Base-by-base conservation (phyloP, 2,888 invertebrate species). In the Fabriciana adippe region DNA sequence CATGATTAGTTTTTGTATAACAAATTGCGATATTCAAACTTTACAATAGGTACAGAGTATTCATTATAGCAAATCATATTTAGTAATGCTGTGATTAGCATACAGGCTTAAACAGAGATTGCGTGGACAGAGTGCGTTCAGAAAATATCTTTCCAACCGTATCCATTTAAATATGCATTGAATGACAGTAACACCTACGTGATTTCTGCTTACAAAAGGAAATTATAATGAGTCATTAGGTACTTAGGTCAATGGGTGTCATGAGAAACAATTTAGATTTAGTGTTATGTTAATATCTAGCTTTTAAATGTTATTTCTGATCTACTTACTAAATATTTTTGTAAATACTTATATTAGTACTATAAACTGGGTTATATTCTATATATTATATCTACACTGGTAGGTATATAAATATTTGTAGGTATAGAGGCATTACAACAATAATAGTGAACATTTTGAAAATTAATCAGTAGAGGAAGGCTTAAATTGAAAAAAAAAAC, bases 201-300 rank as follows among this genome's bases (percentile, higher is more conserved):
- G 26, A 18, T 13, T 54, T 65, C 14, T 53, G 65, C 54, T 55
- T 64, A 70, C 70, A 68, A 70, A 66, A 51, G 70, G 68, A 70
- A 68, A 70, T 70, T 68, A 63, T 66, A 70, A 70, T 70, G 70
- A 70, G 51, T 70, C 68, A 70, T 70, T 68, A 61, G 51, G 51
- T 59, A 54, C 61, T 55, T n/a, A 61, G 41, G 26, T 55, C 48
- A 55, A 31, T 50, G 35, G 48, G 55, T 55, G 60, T 55, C 47
- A 61, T 55, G 55, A 47, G 55, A 41, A 15, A 61, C 31, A 54
- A 16, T 11, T 11, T 41, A 41, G 11, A 8, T 41, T 41, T 41
- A 41, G 8, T 41, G 35, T 41, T 41, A 11, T 41, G 2, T 41
- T 41, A 41, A 8, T 11, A 3, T 41, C 35, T 11, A 41, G 8